Evolutionary conservation across 2,113 vertebrate species (phyloP), one percentile per base, ranked within the genome.

Genomic region (Apodemus speciosus): DNA sequence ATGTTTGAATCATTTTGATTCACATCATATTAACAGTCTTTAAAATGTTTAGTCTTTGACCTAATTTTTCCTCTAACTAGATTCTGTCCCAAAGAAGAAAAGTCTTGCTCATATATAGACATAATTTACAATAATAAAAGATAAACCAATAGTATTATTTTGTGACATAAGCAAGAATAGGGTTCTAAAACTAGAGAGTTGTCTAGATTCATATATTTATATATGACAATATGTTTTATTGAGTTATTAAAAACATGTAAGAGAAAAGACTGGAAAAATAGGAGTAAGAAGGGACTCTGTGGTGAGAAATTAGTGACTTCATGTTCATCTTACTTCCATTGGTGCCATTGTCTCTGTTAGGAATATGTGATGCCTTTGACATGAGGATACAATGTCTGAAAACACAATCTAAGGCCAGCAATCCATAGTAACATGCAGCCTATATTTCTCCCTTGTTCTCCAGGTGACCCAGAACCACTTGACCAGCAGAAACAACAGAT

Each of bases 401-500:
- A 85, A 21, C 43, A 32, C 3, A n/a, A 0, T 15, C 27, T 23
- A 40, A 75, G n/a, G 18, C 13, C 6, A 18, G 3, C 13, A 32
- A 88, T 27, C 66, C 30, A 3, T 15, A 3, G 18, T 40, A 40
- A 92, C 0, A 1, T 8, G 4, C 3, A 14, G 14, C n/a, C 56
- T 43, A 3, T 53, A 6, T 13, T 35, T 90, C 58, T 89, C 49
- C 40, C 46, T 0, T 97, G 32, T 86, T 38, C 94, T 96, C 10
- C 76, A 99, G 99, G 99, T 93, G 98, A 99, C 40, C 98, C 98
- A 3, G 99, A 99, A 92, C 99, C 99, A 11, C 97, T 99, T 21
- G 99, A 99, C 77, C 98, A 99, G 91, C 99, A 99, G 98, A 99
- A 98, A 92, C 99, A 99, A 96, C 99, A 99, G 97, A 98, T 98